A percentile compares a stretch with the other conserved stretches of the same genome.
Conservation (phyloP, 1,140 invertebrate species). For the Drosophila murphyi region DNA sequence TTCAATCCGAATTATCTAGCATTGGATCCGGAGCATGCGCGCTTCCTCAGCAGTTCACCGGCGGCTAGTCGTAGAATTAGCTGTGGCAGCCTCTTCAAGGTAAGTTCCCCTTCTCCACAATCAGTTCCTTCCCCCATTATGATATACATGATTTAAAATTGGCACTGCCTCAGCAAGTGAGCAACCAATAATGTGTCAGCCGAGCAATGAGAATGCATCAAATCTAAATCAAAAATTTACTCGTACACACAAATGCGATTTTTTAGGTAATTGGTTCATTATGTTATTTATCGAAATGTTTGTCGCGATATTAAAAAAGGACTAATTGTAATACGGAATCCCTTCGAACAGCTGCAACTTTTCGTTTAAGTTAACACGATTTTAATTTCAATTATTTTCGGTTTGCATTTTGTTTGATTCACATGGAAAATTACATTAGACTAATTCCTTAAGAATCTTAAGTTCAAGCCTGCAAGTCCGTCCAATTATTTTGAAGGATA, state of each 20-base stretch:
- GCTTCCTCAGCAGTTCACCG: constrained; percentile 88
- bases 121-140: constrained; percentile 32
- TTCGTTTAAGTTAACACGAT: constrained; percentile 34
- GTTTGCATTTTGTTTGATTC: constrained; percentile 20
- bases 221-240: constrained; percentile 37
- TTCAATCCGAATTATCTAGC: constrained; percentile 87
- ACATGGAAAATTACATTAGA: not conserved
- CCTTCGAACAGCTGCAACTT: constrained; percentile 10
- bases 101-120: constrained; percentile 77
- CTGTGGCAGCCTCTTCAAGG: constrained; percentile 91
- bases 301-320: not conserved
- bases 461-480: too few species aligned
- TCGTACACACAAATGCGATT: constrained; percentile 59
- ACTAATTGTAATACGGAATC: not conserved
- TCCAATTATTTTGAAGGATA: too few species aligned
- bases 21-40: constrained; percentile 86
- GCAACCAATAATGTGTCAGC: constrained; percentile 46
- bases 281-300: not conserved
- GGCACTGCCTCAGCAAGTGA: constrained; percentile 54
- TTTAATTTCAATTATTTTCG: constrained; percentile 12
- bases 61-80: constrained; percentile 91
- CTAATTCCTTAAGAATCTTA: too few species aligned
- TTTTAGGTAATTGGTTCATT: constrained; percentile 61
- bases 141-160: constrained; percentile 27
- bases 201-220: constrained; percentile 63